Conservation (phyloP, 2,888 invertebrate species). For the Coremacera marginata region DNA sequence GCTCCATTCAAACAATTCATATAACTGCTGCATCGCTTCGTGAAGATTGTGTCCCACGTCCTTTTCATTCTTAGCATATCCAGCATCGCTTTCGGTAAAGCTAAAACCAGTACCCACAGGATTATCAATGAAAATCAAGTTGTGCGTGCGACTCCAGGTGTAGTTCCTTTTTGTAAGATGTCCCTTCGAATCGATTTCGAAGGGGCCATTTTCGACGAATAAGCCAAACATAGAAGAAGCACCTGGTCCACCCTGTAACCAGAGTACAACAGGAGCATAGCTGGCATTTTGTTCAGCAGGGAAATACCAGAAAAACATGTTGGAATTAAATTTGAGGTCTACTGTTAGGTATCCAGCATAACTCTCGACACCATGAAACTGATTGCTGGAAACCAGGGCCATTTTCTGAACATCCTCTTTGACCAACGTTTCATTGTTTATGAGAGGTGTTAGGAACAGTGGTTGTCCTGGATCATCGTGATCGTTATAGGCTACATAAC, state of each 20-base stretch:
- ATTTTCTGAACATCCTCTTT: slow-evolving; percentile 68
- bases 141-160: slow-evolving; percentile 83
- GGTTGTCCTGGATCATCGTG: slow-evolving; percentile 70
- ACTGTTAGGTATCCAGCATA: slow-evolving; percentile 83
- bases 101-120: slow-evolving; percentile 95
- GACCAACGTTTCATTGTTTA: slow-evolving; percentile 61
- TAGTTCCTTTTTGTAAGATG: slow-evolving; percentile 74
- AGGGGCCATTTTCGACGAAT: slow-evolving; percentile 88
- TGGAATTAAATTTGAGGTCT: slow-evolving; percentile 80
- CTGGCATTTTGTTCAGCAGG: slow-evolving; percentile 74
- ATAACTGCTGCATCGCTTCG: slow-evolving; percentile 83
- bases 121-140: slow-evolving; percentile 91
- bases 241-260: slow-evolving; percentile 91
- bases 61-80: slow-evolving; percentile 84
- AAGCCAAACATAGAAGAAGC: slow-evolving; percentile 84
- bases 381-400: slow-evolving; percentile 62
- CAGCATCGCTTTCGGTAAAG: slow-evolving; percentile 81
- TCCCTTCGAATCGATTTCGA: slow-evolving; percentile 70
- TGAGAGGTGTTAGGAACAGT: slow-evolving; percentile 63
- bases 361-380: slow-evolving; percentile 69
- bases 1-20: slow-evolving; percentile 83
- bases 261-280: slow-evolving; percentile 80
- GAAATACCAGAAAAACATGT: slow-evolving; percentile 94
- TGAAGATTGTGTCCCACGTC: slow-evolving; percentile 86
- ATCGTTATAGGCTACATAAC: slow-evolving; percentile 57